Evolutionary conservation across 2,888 invertebrate species (phyloP).

Genomic region (Xanthorhoe designata): DNA sequence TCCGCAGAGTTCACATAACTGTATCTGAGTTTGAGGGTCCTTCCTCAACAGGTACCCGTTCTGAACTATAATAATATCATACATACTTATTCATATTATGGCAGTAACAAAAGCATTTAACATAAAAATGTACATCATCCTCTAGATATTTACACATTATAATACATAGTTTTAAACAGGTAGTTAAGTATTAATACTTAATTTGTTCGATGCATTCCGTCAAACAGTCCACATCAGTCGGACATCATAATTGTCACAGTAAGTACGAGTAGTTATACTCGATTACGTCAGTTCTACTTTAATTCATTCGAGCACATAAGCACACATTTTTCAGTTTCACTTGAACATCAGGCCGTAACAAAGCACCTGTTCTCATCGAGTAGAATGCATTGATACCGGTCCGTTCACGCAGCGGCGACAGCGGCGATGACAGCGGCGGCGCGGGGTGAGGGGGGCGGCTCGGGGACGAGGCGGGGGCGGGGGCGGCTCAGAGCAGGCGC

Average conservation of each 20-base stretch:
- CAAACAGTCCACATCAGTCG: background rate
- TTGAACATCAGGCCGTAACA: background rate
- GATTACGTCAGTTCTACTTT: background rate
- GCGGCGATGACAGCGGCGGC: background rate
- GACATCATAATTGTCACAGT: background rate
- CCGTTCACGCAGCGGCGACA: background rate
- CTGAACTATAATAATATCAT: too few relatives aligned
- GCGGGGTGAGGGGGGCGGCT: constrained; percentile 18
- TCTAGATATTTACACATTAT: background rate
- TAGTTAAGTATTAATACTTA: background rate
- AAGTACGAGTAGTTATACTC: too few relatives aligned
- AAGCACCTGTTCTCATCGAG: background rate
- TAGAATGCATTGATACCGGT: background rate
- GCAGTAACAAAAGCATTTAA: background rate
- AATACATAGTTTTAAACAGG: background rate
- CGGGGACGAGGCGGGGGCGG: constrained; percentile 25
- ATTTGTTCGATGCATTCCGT: background rate
- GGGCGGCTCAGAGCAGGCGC: constrained; percentile 61
- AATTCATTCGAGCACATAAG: background rate
- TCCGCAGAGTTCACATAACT: background rate
- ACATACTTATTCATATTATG: too few relatives aligned
- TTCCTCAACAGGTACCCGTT: too few relatives aligned
- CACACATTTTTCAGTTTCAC: background rate
- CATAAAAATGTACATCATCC: background rate
- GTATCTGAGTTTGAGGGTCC: too few relatives aligned